phyloP scores from a whole-genome alignment of 2,113 vertebrate genomes.

The Murina feae region DNA sequence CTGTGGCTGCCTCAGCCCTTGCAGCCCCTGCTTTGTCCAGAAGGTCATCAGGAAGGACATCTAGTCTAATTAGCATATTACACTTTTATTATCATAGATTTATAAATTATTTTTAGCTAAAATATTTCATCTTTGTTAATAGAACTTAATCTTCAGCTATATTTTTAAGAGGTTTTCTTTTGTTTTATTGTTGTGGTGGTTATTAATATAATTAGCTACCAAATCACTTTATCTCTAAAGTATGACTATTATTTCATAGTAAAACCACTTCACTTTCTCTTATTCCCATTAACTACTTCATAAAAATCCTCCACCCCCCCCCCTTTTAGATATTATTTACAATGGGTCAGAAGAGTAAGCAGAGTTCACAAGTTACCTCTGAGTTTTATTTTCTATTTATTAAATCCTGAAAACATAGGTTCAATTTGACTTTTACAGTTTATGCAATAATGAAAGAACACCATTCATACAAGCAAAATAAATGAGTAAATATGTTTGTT shows the following conservation, averaged over 20 bases:
- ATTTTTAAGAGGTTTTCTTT: conserved; percentile 19
- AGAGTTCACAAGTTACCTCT: conserved; percentile 16
- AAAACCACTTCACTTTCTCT: neutral
- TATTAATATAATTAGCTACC: neutral
- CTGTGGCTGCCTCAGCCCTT: too few species aligned
- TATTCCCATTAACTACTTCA: neutral
- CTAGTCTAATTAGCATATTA: too few species aligned
- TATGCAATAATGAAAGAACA: neutral
- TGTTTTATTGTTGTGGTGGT: neutral
- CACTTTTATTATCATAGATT: too few species aligned
- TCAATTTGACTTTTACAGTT: conserved; percentile 32
- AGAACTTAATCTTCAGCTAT: neutral
- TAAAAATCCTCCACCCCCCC: neutral
- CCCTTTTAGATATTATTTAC: neutral
- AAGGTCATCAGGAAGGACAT: too few species aligned
- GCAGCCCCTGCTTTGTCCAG: too few species aligned
- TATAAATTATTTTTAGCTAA: neutral
- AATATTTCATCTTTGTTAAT: neutral
- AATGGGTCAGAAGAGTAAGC: neutral
- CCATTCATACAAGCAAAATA: neutral
- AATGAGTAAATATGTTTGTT: neutral
- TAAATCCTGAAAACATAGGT: neutral
- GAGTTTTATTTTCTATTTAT: conserved; percentile 12
- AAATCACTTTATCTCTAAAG: conserved; percentile 31
- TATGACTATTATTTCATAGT: neutral